These are phyloP conservation scores for Rhabdornis inornatus DNA, from an alignment of 2,113 vertebrate species.

Conservation along the genomic window DNA sequence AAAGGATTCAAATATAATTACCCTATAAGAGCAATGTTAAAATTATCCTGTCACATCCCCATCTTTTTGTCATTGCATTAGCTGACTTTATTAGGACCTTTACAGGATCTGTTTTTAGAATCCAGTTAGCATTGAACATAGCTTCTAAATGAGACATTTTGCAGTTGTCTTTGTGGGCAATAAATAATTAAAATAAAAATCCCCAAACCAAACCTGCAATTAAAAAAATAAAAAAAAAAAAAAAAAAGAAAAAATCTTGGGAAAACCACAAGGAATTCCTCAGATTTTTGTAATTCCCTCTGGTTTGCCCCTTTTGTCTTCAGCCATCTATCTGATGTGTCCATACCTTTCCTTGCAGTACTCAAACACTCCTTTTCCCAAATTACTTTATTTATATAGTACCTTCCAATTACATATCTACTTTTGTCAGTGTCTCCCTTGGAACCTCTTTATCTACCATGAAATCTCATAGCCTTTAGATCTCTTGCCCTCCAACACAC, in stretches of 20 bases:
- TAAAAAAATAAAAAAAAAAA: too few relatives aligned
- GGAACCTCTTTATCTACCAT: neutral
- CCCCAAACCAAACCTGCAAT: neutral
- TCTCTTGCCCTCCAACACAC: neutral
- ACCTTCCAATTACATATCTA: neutral
- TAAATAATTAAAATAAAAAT: neutral
- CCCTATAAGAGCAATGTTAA: neutral
- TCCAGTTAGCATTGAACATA: accelerated
- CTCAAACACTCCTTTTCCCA: neutral
- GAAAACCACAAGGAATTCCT: neutral
- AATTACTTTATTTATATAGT: neutral
- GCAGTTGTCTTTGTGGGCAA: neutral
- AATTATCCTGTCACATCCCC: neutral
- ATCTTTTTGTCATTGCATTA: neutral
- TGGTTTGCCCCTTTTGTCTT: neutral
- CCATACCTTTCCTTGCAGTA: neutral
- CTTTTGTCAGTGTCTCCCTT: neutral
- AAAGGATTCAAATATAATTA: neutral
- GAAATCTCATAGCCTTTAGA: neutral
- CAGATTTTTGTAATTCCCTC: neutral
- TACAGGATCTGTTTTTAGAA: neutral
- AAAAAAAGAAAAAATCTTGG: neutral
- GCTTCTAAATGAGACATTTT: neutral
- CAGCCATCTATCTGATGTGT: neutral
- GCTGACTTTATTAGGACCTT: neutral